Base-by-base conservation (phyloP, 1,140 invertebrate genomes). In the Popillia japonica region DNA sequence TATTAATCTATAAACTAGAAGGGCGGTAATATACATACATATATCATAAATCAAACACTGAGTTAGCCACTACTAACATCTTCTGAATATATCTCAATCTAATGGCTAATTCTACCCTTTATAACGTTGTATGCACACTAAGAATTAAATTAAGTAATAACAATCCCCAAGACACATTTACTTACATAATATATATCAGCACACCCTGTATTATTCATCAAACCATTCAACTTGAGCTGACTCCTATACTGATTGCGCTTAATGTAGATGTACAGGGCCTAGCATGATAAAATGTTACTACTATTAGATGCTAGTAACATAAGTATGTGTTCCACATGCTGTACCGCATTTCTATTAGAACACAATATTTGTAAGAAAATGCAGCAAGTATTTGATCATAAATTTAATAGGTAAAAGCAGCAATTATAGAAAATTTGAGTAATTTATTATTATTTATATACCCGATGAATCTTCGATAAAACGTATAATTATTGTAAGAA, bases 81-180 rank as follows among this genome's bases (percentile, higher is more conserved):
- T 68, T 68, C 22, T 55, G 61, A 68, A 23, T 20, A 11, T 14
- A 27, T 68, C 27, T 68, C 10, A 68, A 68, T 27, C 8, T 20
- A 68, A 68, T 22, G 61, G 61, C 61, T 68, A 34, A 68, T 68
- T 68, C 61, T 20, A 68, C 61, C 61, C 17, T 68, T 68, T 68
- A 68, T 68, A 68, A 68, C 61, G 61, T 68, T 68, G 61, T 68
- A 68, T 68, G 61, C 61, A 68, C 61, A 68, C 61, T 68, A 68
- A 68, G 61, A 68, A 68, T 68, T 68, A 68, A 68, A 68, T 68
- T 68, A 68, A 68, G 6, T 55, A 55, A 55, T 68, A 68, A 68
- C 22, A 68, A 68, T 68, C 22, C 17, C 17, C 27, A 68, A 68
- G 20, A 22, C 27, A 68, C 61, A 8, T 22, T 34, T 20, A 68